These are phyloP conservation scores for Dioctria rufipes DNA, from an alignment of 2,888 invertebrate species.

Conservation along the genomic window DNA sequence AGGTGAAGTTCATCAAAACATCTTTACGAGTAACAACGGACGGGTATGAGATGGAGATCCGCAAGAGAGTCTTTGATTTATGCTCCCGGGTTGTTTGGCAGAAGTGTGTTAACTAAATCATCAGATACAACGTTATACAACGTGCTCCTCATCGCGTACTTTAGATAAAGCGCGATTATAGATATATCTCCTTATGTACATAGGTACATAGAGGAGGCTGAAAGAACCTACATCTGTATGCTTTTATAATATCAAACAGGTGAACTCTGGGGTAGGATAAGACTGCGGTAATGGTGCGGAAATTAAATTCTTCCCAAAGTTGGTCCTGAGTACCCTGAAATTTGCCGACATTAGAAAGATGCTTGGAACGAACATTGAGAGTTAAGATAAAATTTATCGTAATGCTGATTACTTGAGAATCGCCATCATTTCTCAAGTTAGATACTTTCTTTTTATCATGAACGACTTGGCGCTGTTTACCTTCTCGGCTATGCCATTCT, in stretches of 20 bases:
- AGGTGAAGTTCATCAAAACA: constrained; percentile 35
- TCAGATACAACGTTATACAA: neutral
- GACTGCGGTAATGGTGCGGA: constrained; percentile 45
- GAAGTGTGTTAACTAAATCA: constrained; percentile 13
- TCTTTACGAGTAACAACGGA: neutral
- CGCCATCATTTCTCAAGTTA: neutral
- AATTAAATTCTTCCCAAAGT: constrained; percentile 36
- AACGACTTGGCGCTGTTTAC: constrained; percentile 7
- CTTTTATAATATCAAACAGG: constrained; percentile 28
- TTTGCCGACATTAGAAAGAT: neutral
- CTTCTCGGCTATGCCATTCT: neutral
- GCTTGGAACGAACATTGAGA: neutral
- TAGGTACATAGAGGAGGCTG: neutral
- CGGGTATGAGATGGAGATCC: neutral
- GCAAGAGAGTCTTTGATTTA: constrained; percentile 23
- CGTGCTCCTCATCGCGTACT: neutral
- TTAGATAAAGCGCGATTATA: neutral
- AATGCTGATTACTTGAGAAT: constrained; percentile 35
- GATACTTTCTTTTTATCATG: constrained; percentile 12
- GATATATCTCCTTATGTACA: neutral
- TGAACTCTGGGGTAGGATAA: constrained; percentile 17
- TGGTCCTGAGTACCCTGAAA: neutral
- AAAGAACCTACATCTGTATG: neutral
- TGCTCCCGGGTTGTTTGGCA: neutral
- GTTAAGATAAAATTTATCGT: constrained; percentile 37